Conservation (phyloP, 2,113 vertebrate genomes). For the Theristicus caerulescens region DNA sequence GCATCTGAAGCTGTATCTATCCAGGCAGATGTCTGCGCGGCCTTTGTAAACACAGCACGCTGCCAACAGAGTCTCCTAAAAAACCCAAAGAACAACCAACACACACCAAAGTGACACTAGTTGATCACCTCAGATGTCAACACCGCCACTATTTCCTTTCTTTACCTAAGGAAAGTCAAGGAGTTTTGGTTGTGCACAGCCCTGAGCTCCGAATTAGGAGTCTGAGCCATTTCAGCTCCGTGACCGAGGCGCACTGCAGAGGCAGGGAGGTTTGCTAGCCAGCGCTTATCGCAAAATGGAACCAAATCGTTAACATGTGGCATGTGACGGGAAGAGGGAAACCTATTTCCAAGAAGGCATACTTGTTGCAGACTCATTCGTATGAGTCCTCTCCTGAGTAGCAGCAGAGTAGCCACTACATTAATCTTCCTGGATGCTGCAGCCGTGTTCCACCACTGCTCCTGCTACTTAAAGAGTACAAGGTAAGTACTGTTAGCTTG, state of each 20-base stretch:
- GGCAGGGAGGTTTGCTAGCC: neutral
- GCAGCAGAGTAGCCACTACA: neutral
- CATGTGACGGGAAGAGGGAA: neutral
- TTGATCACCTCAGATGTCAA: neutral
- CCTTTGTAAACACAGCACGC: neutral
- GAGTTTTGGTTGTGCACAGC: neutral
- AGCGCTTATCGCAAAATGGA: neutral
- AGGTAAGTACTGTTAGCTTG: neutral
- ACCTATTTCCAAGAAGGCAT: neutral
- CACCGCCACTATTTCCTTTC: neutral
- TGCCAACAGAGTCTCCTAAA: neutral
- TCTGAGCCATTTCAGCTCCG: neutral
- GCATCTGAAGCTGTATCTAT: rapidly evolving
- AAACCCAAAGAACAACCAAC: rapidly evolving
- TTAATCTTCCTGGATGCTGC: neutral
- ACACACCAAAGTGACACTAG: neutral
- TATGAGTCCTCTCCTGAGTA: rapidly evolving
- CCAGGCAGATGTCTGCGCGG: neutral
- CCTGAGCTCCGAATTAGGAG: neutral
- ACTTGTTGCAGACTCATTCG: neutral
- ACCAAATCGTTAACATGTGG: rapidly evolving
- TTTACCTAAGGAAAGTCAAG: neutral
- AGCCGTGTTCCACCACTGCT: neutral
- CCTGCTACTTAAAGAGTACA: neutral
- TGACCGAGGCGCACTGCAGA: rapidly evolving